These are phyloP conservation scores for Agrochola lota DNA, from an alignment of 2,888 invertebrate species.

Conservation along the genomic window DNA sequence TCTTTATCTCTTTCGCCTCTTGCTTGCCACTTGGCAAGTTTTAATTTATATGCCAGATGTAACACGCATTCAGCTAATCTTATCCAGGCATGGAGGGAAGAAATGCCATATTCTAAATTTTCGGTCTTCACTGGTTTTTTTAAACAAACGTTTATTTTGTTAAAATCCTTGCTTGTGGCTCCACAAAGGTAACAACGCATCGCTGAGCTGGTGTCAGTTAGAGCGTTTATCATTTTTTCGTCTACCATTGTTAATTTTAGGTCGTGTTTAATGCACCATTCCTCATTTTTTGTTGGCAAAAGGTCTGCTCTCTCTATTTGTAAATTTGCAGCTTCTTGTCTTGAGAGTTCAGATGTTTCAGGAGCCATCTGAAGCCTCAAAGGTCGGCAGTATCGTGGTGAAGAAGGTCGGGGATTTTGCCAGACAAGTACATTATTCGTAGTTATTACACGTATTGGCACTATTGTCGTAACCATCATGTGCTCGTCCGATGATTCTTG, in stretches of 20 bases:
- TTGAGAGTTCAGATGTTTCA: constrained; percentile 39
- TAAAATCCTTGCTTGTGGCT: constrained; percentile 12
- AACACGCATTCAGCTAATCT: too few species aligned
- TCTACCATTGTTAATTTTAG: too few species aligned
- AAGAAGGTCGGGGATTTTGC: too few species aligned
- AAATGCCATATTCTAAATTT: constrained; percentile 36
- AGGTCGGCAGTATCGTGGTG: neutral
- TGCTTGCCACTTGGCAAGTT: too few species aligned
- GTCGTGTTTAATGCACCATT: too few species aligned
- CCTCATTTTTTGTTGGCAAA: constrained; percentile 20
- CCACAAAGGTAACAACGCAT: constrained; percentile 42
- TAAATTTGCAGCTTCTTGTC: constrained; percentile 25
- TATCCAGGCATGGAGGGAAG: constrained; percentile 5
- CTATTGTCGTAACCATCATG: too few species aligned
- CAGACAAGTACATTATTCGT: too few species aligned
- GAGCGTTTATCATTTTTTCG: constrained; percentile 51
- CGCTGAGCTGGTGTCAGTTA: constrained; percentile 50
- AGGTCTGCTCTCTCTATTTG: constrained; percentile 14
- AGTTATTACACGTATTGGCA: too few species aligned
- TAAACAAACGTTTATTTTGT: constrained; percentile 17
- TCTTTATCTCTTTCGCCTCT: too few species aligned
- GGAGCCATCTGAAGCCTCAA: constrained; percentile 36
- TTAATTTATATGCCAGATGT: too few species aligned
- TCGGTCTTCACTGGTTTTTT: constrained; percentile 20
- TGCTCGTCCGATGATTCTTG: too few species aligned